Evolutionary conservation across 2,888 invertebrate species (phyloP).

Genomic region (Tipula vernalis): DNA sequence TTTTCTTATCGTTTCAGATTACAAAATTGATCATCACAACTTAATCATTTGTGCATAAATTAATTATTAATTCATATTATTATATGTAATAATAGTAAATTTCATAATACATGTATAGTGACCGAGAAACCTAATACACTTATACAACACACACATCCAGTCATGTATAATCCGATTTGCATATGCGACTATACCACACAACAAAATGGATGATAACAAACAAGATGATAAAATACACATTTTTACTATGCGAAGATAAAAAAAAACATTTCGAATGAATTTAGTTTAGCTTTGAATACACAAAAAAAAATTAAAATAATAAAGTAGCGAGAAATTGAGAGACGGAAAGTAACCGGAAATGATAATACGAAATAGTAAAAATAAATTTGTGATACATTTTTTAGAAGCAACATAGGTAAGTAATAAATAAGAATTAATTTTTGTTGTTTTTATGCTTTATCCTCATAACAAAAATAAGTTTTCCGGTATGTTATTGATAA

Average conservation of each 20-base stretch:
- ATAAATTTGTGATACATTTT: background rate
- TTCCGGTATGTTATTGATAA: background rate
- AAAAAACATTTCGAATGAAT: background rate
- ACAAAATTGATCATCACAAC: background rate
- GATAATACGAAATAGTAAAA: conserved; percentile 6
- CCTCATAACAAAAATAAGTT: background rate
- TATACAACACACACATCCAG: background rate
- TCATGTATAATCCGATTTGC: background rate
- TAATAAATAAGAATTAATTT: background rate
- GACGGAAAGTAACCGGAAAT: background rate
- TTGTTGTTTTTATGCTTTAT: background rate
- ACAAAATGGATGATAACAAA: background rate
- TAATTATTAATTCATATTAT: background rate
- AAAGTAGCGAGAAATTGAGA: background rate
- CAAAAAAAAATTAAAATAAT: background rate
- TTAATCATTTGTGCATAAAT: background rate
- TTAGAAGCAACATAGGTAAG: conserved; percentile 6
- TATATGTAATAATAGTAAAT: background rate
- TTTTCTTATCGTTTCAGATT: background rate
- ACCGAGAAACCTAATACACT: background rate
- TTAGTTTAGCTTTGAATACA: background rate
- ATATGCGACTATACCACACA: background rate
- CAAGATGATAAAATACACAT: background rate
- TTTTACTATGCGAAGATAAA: background rate
- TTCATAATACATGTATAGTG: background rate